Percentiles rank a stretch among this genome's conserved stretches.
phyloP scores from a whole-genome alignment of 2,888 invertebrate species.

The Chelonus formosanus region DNA sequence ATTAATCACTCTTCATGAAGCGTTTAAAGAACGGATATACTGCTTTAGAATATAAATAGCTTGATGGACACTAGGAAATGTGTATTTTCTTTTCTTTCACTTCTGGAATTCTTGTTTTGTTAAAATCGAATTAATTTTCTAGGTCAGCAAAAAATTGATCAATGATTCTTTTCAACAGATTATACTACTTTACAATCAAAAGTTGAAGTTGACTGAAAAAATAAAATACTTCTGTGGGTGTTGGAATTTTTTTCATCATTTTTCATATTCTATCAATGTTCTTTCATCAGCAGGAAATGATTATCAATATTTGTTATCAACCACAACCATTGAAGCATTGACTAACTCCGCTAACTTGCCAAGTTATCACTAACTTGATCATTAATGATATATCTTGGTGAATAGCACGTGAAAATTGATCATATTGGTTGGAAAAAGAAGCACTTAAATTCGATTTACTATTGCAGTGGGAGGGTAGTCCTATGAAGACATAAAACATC shows the following conservation, averaged over 20 bases:
- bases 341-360: slow-evolving; percentile 25
- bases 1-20: slow-evolving; percentile 52
- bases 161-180: no score
- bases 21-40: slow-evolving; percentile 44
- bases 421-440: slow-evolving; percentile 5
- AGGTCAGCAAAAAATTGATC: no score
- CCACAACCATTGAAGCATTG: slow-evolving; percentile 39
- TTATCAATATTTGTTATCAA: slow-evolving; percentile 46
- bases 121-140: no score
- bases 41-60: slow-evolving; percentile 35
- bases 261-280: slow-evolving; percentile 9
- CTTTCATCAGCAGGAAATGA: slow-evolving; percentile 40
- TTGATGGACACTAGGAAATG: background rate
- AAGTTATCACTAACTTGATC: slow-evolving; percentile 26
- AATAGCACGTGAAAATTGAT: slow-evolving; percentile 20
- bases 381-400: slow-evolving; percentile 23
- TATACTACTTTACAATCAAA: no score
- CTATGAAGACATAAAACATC: slow-evolving; percentile 13
- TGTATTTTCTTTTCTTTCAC: background rate
- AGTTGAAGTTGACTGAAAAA: no score
- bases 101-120: background rate
- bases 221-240: no score
- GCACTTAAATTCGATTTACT: no score
- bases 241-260: background rate
- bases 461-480: no score